These are phyloP conservation scores for Cremastobaeus sp. DNA, from an alignment of 2,888 invertebrate genomes.

Conservation along the genomic window DNA sequence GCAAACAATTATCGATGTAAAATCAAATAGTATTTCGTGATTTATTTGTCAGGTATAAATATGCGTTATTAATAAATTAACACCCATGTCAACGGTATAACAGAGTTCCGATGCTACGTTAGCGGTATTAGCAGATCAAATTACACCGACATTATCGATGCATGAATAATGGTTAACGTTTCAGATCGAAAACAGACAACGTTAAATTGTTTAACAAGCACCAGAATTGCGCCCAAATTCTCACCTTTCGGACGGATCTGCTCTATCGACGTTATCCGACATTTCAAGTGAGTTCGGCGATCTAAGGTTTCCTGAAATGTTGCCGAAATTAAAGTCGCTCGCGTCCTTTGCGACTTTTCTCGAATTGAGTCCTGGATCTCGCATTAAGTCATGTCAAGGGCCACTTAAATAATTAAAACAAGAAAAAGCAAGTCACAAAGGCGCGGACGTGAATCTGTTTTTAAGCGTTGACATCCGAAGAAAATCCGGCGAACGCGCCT, in stretches of 20 bases:
- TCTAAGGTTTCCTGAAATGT: too few species aligned
- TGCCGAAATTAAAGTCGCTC: too few species aligned
- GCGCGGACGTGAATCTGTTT: conserved; percentile 49
- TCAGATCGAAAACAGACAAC: too few species aligned
- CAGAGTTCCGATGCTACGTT: conserved; percentile 9
- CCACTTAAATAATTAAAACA: conserved; percentile 47
- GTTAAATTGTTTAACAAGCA: too few species aligned
- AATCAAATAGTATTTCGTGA: conserved; percentile 10
- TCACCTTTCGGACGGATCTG: too few species aligned
- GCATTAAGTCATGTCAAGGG: too few species aligned
- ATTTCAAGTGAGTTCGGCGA: too few species aligned
- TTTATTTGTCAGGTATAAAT: conserved; percentile 26
- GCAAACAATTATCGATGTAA: conserved; percentile 26
- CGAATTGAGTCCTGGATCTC: too few species aligned
- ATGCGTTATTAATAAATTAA: conserved; percentile 39
- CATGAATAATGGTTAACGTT: conserved; percentile 18
- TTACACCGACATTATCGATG: conserved; percentile 40
- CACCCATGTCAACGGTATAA: conserved; percentile 23
- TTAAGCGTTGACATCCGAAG: conserved; percentile 52
- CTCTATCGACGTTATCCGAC: too few species aligned
- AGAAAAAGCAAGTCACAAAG: conserved; percentile 23
- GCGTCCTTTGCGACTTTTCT: too few species aligned
- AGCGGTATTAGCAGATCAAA: conserved; percentile 38
- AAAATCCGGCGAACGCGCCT: conserved; percentile 45
- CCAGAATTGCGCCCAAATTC: too few species aligned